A percentile compares a stretch with the other conserved stretches of the same genome.
These are phyloP conservation scores for Diloba caeruleocephala DNA, from an alignment of 2,888 invertebrate species.

Conservation along the genomic window DNA sequence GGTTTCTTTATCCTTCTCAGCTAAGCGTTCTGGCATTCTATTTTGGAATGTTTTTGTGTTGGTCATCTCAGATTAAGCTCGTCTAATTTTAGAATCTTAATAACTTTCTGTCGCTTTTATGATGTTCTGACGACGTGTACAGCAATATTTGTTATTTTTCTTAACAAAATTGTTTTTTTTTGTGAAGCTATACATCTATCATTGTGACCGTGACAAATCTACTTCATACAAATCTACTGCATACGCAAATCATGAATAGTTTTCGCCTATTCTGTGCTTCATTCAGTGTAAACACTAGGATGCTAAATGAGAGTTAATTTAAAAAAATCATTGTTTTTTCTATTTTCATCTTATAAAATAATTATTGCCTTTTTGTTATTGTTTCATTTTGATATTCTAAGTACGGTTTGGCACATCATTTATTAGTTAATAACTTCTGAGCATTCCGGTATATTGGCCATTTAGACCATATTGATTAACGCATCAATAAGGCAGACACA, in stretches of 20 bases:
- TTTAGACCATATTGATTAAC: conserved; percentile 56
- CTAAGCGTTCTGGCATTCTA: conserved; percentile 32
- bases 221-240: too few relatives aligned
- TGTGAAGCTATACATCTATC: too few relatives aligned
- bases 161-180: neutral
- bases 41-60: conserved; percentile 29
- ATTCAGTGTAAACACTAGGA: too few relatives aligned
- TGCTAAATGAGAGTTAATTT: too few relatives aligned
- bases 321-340: too few relatives aligned
- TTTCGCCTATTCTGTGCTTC: too few relatives aligned
- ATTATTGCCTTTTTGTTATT: neutral
- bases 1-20: conserved; percentile 24
- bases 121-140: conserved; percentile 9
- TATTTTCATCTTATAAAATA: too few relatives aligned
- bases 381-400: neutral
- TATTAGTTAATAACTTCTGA: conserved; percentile 38
- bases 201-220: too few relatives aligned
- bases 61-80: conserved; percentile 28
- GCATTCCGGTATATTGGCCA: conserved; percentile 45
- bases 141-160: conserved; percentile 22
- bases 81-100: conserved; percentile 41
- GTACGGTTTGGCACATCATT: neutral
- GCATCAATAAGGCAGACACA: conserved; percentile 56
- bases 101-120: conserved; percentile 33
- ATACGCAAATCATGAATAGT: too few relatives aligned